Conservation (phyloP, 2,113 vertebrate species). For the Odontesthes bonariensis region DNA sequence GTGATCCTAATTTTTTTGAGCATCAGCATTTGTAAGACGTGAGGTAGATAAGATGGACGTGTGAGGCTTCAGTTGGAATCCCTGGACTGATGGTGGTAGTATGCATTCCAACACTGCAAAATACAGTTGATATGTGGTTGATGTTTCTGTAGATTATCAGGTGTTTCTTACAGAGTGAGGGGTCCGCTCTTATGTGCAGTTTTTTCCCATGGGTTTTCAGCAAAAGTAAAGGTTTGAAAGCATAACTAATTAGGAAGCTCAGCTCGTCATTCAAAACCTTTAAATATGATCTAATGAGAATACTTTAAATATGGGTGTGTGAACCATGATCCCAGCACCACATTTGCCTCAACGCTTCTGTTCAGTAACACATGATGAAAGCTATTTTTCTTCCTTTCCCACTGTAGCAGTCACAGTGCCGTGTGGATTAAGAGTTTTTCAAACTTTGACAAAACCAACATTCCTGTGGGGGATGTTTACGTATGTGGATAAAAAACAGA, state of each 20-base stretch:
- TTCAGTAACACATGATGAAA: slow-evolving; percentile 42
- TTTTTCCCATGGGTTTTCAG: slow-evolving; percentile 5
- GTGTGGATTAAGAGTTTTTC: too few relatives aligned
- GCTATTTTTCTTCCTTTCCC: slow-evolving; percentile 26
- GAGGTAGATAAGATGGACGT: slow-evolving; percentile 19
- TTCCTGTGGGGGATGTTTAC: too few relatives aligned
- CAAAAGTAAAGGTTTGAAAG: slow-evolving; percentile 11
- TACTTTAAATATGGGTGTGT: slow-evolving; percentile 10
- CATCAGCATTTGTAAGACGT: not conserved
- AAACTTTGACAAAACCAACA: too few relatives aligned
- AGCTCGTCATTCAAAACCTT: slow-evolving; percentile 13
- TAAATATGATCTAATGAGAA: slow-evolving; percentile 18
- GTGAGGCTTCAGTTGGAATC: slow-evolving; percentile 26
- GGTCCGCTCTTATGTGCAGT: slow-evolving; percentile 7
- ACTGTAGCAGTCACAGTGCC: too few relatives aligned
- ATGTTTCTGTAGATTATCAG: not conserved
- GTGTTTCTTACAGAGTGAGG: slow-evolving; percentile 11
- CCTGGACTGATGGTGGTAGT: slow-evolving; percentile 3
- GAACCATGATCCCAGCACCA: slow-evolving; percentile 7
- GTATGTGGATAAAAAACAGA: too few relatives aligned
- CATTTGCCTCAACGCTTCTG: slow-evolving; percentile 17
- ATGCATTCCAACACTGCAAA: slow-evolving; percentile 1
- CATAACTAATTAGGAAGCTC: slow-evolving; percentile 22
- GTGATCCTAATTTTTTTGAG: slow-evolving; percentile 21
- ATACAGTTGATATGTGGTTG: not conserved